These are phyloP conservation scores for Sebastes steindachneri DNA, from an alignment of 2,797 vertebrate genomes.

Conservation along the genomic window DNA sequence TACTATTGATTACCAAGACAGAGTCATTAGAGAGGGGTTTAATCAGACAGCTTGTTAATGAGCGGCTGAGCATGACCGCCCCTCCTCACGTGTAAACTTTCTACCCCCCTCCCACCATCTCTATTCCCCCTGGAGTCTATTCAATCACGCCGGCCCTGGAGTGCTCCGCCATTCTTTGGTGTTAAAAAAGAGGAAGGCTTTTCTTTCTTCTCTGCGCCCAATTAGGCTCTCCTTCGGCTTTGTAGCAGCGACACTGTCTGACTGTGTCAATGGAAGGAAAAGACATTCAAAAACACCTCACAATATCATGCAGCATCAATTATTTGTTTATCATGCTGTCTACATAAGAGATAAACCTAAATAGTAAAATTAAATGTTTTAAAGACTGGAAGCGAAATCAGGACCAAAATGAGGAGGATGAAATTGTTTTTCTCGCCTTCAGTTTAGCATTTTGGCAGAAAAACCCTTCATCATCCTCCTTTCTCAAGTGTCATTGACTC, in stretches of 20 bases:
- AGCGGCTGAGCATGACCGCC: slow-evolving; percentile 69
- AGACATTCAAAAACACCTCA: slow-evolving; percentile 51
- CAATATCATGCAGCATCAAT: slow-evolving; percentile 45
- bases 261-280: slow-evolving; percentile 50
- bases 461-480: not conserved
- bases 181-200: slow-evolving; percentile 68
- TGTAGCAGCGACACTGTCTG: slow-evolving; percentile 46
- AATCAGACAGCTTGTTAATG: slow-evolving; percentile 82
- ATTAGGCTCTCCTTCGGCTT: slow-evolving; percentile 77
- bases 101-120: slow-evolving; percentile 6
- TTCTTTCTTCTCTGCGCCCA: slow-evolving; percentile 73
- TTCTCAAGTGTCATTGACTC: slow-evolving; percentile 19
- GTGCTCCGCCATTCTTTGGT: slow-evolving; percentile 72
- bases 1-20: slow-evolving; percentile 81
- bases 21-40: slow-evolving; percentile 81
- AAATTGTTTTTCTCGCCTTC: not conserved
- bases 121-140: slow-evolving; percentile 73
- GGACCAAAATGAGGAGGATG: not conserved
- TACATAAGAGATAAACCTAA: slow-evolving; percentile 7
- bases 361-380: not conserved
- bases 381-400: not conserved
- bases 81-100: slow-evolving; percentile 61
- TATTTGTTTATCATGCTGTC: slow-evolving; percentile 5
- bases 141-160: slow-evolving; percentile 72
- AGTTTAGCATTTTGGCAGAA: not conserved